phyloP scores from a whole-genome alignment of 2,797 vertebrate species.

The Gallinago solitaria region DNA sequence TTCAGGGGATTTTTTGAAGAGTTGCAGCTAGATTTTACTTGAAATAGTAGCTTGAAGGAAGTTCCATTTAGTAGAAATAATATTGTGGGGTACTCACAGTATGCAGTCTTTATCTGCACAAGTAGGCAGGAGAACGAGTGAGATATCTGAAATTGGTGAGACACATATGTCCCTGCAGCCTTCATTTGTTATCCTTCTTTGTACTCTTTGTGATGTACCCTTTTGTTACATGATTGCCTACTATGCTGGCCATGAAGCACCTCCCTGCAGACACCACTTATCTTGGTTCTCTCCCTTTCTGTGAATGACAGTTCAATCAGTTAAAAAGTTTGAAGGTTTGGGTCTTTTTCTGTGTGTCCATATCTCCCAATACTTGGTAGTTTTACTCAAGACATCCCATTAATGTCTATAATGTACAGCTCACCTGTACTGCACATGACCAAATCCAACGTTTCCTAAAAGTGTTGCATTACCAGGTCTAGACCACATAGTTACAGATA shows the following conservation, averaged over 20 bases:
- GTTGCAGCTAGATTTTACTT: background rate
- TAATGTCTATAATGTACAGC: background rate
- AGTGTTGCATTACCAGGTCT: rapidly evolving
- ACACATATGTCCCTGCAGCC: background rate
- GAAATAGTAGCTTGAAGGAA: background rate
- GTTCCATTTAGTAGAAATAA: background rate
- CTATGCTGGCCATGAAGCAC: background rate
- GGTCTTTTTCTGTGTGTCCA: background rate
- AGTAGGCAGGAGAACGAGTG: background rate
- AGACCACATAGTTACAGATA: background rate
- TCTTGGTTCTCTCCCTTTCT: background rate
- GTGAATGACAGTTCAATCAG: background rate
- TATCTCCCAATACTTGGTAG: background rate
- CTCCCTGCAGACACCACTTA: background rate
- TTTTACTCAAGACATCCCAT: background rate
- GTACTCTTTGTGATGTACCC: background rate
- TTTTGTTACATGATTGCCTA: background rate
- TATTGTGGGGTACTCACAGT: background rate
- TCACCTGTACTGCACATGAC: background rate
- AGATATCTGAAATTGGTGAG: background rate
- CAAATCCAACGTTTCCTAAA: background rate
- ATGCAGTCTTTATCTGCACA: background rate
- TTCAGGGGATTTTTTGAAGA: background rate
- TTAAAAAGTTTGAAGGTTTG: background rate
- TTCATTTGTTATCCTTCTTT: background rate